Percentiles rank a stretch among this genome's conserved stretches.
Conservation (phyloP, 2,797 vertebrate genomes). For the Amphiprion clarkii region DNA sequence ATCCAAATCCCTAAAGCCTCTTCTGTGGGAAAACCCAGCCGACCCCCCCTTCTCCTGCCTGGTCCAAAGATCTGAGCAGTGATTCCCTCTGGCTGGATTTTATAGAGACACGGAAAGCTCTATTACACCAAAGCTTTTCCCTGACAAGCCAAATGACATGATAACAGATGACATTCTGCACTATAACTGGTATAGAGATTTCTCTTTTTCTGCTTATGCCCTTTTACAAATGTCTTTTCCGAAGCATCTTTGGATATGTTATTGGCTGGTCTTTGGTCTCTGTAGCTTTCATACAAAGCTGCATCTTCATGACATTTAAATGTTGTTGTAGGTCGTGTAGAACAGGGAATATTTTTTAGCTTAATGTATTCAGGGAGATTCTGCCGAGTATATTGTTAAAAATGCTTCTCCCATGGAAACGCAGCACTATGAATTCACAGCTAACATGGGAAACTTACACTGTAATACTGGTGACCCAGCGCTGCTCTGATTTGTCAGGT, state of each 20-base stretch:
- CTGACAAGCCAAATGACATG: slow-evolving; percentile 60
- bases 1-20: slow-evolving; percentile 64
- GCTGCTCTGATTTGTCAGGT: neutral
- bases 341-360: neutral
- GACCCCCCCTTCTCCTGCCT: slow-evolving; percentile 27
- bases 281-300: neutral
- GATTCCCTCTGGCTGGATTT: slow-evolving; percentile 68
- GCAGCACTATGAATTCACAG: slow-evolving; percentile 1
- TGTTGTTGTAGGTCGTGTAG: slow-evolving; percentile 4
- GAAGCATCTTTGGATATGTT: neutral
- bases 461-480: neutral
- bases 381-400: neutral
- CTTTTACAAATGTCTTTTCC: slow-evolving; percentile 27
- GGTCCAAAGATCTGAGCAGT: slow-evolving; percentile 62
- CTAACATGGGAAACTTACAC: neutral
- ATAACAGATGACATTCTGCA: slow-evolving; percentile 56
- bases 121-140: slow-evolving; percentile 54
- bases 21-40: slow-evolving; percentile 38
- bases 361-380: neutral
- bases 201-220: slow-evolving; percentile 1
- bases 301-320: slow-evolving; percentile 27
- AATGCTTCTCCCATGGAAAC: neutral
- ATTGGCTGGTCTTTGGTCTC: slow-evolving; percentile 11
- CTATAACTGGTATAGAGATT: slow-evolving; percentile 10
- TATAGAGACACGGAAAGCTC: slow-evolving; percentile 60